phyloP scores from a whole-genome alignment of 1,140 invertebrate species.

The Druon quercuslanigerum region DNA sequence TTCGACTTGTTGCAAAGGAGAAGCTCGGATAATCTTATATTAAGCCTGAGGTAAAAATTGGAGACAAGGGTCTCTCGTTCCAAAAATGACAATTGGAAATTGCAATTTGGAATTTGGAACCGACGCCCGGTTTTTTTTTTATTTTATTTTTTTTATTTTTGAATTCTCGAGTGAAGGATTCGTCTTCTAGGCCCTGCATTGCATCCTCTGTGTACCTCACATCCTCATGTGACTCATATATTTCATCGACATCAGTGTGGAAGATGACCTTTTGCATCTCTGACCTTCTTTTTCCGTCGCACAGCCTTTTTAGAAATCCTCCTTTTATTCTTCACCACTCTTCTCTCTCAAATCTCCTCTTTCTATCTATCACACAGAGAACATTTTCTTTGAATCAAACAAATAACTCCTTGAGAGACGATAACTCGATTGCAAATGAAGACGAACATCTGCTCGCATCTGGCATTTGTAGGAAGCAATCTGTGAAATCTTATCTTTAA shows the following conservation, averaged over 20 bases:
- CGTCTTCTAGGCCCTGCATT: conserved; percentile 39
- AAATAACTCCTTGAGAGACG: too few relatives aligned
- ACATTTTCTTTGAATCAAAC: too few relatives aligned
- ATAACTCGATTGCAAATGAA: too few relatives aligned
- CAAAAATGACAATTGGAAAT: conserved; percentile 21
- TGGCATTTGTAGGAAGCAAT: too few relatives aligned
- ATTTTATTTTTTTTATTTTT: neutral
- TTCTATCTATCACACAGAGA: conserved; percentile 35
- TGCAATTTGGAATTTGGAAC: conserved; percentile 26
- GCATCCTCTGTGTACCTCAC: conserved; percentile 42
- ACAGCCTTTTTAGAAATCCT: conserved; percentile 30
- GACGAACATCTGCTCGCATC: too few relatives aligned
- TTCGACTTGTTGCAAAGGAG: neutral
- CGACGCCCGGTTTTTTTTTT: conserved; percentile 20
- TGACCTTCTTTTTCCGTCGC: conserved; percentile 32
- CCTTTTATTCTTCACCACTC: conserved; percentile 27
- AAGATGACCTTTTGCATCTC: conserved; percentile 30
- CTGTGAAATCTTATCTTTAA: too few relatives aligned
- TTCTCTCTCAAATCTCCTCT: conserved; percentile 31
- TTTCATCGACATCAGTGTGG: conserved; percentile 34
- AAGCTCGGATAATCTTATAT: neutral
- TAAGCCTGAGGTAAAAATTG: conserved; percentile 40
- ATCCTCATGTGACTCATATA: conserved; percentile 36
- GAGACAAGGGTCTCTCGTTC: conserved; percentile 44
- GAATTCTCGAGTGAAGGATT: conserved; percentile 23